Base-by-base conservation (phyloP, 2,888 invertebrate genomes). In the Opisthograptis luteolata region DNA sequence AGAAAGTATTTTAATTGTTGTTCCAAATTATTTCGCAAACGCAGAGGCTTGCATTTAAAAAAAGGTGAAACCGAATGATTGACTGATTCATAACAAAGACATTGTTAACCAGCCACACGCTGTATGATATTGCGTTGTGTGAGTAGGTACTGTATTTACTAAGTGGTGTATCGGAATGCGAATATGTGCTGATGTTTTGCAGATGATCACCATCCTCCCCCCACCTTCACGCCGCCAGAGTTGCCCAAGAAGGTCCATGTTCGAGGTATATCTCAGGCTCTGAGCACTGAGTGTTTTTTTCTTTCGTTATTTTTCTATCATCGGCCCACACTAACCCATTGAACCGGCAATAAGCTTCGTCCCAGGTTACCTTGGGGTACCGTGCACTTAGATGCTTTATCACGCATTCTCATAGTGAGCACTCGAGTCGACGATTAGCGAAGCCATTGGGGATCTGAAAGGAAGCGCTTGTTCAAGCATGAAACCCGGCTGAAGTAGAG, bases 211-310 rank as follows among this genome's bases (percentile, higher is more conserved):
- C 96, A 96, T 93, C 96, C 96, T 94, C 96, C 97, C 93, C 97
- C 97, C 93, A 97, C 97, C 93, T 97, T 97, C 94, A 98, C 97
- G 93, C 97, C 97, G 94, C 97, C 97, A 94, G 97, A 97, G 96
- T 96, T 98, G 94, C 97, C 97, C 94, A 98, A 98, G 96, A 96
- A 97, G 95, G 96, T 97, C 95, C 97, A 97, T 95, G 95, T 97
- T 92, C 95, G 97, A 96, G 97, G 97, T 97, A 93, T 92, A 87
- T 84, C 84, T 87, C 87, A 83, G 83, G 79, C 83, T 81, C 81
- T 81, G 76, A 80, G 76, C 78, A 81, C 84, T 84, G 86, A 85
- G 87, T 81, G 83, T 85, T 86, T 74, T 71, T 76, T 80, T 79
- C 75, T 76, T 73, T 70, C 74, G 80, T 79, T 70, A 57, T 62